Conservation (phyloP, 2,113 vertebrate genomes). For the Corynorhinus townsendii region DNA sequence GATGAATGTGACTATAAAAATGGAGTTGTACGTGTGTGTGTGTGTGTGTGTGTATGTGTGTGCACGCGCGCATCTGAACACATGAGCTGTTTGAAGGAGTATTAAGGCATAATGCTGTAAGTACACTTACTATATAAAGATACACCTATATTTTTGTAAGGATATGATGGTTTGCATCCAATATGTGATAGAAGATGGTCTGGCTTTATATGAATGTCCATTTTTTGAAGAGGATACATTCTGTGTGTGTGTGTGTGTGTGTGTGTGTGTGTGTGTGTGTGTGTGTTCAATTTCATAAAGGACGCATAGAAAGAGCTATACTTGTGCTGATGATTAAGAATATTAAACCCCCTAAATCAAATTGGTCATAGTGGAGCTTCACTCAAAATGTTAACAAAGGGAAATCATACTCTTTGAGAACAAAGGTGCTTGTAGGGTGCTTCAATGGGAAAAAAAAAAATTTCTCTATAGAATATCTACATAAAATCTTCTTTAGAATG, state of each 20-base stretch:
- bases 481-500: background rate
- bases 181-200: background rate
- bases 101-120: background rate
- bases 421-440: conserved; percentile 33
- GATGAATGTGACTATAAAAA: conserved; percentile 65
- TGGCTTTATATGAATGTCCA: background rate
- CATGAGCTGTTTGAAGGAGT: background rate
- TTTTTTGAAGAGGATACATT: background rate
- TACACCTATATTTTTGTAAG: background rate
- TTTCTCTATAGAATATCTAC: conserved; percentile 30
- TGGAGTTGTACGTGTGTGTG: background rate
- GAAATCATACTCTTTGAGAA: conserved; percentile 27
- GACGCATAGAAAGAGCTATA: background rate
- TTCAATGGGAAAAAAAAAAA: background rate
- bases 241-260: background rate
- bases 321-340: conserved; percentile 15
- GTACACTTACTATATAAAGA: background rate
- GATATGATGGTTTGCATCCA: background rate
- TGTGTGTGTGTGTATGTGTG: background rate
- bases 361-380: background rate
- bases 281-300: background rate
- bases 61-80: background rate
- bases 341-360: conserved; percentile 43
- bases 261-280: background rate
- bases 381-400: conserved; percentile 28